phyloP scores from a whole-genome alignment of 1,140 invertebrate genomes.

The Caenorhabditis inopinata region DNA sequence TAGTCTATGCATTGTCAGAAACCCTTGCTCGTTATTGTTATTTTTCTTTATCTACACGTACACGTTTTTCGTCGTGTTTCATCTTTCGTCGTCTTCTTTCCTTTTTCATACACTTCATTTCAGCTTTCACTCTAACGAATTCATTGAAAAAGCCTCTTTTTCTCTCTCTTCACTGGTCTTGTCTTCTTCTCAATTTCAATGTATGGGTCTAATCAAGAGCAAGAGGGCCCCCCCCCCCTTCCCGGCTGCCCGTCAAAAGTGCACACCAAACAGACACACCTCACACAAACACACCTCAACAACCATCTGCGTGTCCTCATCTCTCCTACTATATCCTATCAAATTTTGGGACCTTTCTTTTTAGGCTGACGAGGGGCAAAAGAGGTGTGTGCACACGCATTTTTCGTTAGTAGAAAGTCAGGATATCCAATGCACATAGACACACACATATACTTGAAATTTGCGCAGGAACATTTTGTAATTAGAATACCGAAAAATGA shows the following conservation, averaged over 20 bases:
- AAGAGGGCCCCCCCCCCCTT: background rate
- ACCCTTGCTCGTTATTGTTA: too few relatives aligned
- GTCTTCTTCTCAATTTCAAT: background rate
- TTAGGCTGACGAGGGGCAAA: too few relatives aligned
- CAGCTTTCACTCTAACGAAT: background rate
- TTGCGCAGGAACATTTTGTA: background rate
- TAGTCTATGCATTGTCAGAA: too few relatives aligned
- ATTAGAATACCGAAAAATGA: background rate
- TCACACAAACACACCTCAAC: background rate
- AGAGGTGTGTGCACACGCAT: background rate
- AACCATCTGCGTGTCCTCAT: background rate
- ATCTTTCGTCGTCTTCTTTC: background rate
- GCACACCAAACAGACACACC: background rate
- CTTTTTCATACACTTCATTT: background rate
- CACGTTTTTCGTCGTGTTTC: background rate
- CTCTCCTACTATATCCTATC: background rate
- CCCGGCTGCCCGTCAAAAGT: conserved; percentile 20
- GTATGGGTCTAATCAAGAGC: background rate
- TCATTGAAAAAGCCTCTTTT: background rate
- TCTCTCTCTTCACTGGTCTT: background rate
- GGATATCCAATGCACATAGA: background rate
- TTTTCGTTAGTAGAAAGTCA: background rate
- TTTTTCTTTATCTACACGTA: background rate
- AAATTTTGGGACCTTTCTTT: background rate
- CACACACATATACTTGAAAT: too few relatives aligned